Conservation (phyloP, 2,888 invertebrate genomes). For the Stenodera caucasica region DNA sequence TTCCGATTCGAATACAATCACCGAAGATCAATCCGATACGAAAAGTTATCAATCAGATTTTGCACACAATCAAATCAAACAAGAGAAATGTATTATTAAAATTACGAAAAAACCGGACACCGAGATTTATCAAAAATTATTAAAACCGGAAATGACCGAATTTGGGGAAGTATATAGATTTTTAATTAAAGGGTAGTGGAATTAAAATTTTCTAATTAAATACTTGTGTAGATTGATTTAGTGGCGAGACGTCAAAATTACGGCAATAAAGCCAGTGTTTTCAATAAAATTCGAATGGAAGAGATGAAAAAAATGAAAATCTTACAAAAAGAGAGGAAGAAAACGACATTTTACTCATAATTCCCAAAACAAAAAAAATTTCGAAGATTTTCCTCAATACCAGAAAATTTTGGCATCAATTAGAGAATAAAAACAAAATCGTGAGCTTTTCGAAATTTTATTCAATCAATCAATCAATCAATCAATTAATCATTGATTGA, state of each 20-base stretch:
- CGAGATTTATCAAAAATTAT: neutral
- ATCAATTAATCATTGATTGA: too few species aligned
- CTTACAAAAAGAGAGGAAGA: slow-evolving; percentile 1
- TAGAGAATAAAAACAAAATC: too few species aligned
- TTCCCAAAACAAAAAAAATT: too few species aligned
- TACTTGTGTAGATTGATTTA: slow-evolving; percentile 33
- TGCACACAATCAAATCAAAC: neutral
- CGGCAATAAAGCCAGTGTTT: slow-evolving; percentile 36
- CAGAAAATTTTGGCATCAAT: too few species aligned
- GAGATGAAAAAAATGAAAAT: slow-evolving; percentile 29
- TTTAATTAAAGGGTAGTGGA: too few species aligned
- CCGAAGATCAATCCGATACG: neutral
- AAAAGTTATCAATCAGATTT: neutral
- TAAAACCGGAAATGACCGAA: neutral
- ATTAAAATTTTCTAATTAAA: neutral
- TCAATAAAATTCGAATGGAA: slow-evolving; percentile 36
- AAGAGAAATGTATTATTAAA: neutral
- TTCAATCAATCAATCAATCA: too few species aligned
- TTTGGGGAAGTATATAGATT: slow-evolving; percentile 3
- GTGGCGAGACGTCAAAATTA: slow-evolving; percentile 36
- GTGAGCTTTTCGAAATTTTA: too few species aligned
- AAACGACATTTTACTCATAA: too few species aligned
- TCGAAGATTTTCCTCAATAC: too few species aligned
- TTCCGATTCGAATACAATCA: neutral
- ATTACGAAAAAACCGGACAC: neutral